Percentiles rank a stretch among this genome's conserved stretches.
Evolutionary conservation across 2,797 vertebrate genomes (phyloP).

Genomic region (Neomorphus geoffroyi): DNA sequence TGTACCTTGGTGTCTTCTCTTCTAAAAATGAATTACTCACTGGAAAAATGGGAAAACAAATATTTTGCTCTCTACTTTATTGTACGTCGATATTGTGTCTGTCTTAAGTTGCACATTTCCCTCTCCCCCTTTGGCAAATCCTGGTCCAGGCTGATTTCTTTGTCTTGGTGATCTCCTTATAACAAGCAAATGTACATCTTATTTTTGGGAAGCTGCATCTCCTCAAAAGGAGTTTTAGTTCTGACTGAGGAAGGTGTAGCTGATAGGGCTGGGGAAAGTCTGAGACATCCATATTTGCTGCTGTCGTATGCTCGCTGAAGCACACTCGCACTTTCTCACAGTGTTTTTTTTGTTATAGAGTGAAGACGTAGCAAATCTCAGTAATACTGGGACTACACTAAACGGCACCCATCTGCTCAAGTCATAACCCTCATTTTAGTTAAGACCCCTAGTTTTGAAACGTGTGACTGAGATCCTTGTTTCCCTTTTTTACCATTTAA

Average conservation of each 20-base stretch:
- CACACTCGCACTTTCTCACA: fast-evolving
- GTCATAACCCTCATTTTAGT: slow-evolving; percentile 24
- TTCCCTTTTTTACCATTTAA: neutral
- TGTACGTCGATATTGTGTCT: neutral
- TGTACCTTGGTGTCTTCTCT: neutral
- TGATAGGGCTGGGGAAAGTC: neutral
- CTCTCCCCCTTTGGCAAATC: neutral
- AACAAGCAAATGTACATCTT: neutral
- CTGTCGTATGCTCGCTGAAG: neutral
- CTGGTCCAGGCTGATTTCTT: neutral
- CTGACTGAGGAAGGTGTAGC: neutral
- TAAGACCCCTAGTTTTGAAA: neutral
- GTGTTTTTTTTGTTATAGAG: neutral
- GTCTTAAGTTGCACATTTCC: neutral
- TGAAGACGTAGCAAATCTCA: neutral
- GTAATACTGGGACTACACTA: neutral
- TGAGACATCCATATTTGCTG: neutral
- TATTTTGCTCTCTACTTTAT: neutral
- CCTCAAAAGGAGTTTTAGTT: neutral
- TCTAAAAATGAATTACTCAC: neutral
- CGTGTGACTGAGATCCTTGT: neutral
- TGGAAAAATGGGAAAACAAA: neutral
- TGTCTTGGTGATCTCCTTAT: neutral
- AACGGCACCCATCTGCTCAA: neutral
- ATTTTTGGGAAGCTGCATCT: neutral